These are phyloP conservation scores for Eurytoma adleriae DNA, from an alignment of 2,888 invertebrate genomes.

Conservation along the genomic window DNA sequence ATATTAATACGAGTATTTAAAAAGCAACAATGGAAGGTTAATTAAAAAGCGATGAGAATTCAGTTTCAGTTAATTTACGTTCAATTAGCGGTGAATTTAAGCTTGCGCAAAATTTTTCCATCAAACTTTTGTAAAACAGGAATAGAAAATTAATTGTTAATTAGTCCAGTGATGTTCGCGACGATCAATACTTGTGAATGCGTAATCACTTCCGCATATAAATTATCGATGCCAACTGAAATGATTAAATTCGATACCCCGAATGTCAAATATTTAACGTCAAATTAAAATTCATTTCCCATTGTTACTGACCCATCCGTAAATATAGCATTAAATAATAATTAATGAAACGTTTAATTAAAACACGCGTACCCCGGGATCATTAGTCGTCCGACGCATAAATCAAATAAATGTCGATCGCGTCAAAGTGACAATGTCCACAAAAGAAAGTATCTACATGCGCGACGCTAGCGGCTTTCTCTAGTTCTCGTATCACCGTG, in stretches of 20 bases:
- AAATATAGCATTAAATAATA: background rate
- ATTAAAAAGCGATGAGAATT: too few relatives aligned
- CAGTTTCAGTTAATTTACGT: too few relatives aligned
- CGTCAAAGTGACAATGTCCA: background rate
- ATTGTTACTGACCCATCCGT: background rate
- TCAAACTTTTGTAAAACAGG: too few relatives aligned
- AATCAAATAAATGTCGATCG: background rate
- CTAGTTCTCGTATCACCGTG: background rate
- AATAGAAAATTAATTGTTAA: too few relatives aligned
- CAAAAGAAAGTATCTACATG: constrained; percentile 8
- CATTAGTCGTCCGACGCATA: background rate
- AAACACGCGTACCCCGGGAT: background rate
- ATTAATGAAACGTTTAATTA: background rate
- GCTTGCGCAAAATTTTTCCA: too few relatives aligned
- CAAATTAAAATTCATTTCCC: background rate
- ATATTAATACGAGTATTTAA: too few relatives aligned
- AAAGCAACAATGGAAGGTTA: too few relatives aligned
- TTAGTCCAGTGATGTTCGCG: too few relatives aligned
- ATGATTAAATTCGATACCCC: background rate
- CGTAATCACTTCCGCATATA: too few relatives aligned
- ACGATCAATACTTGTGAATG: too few relatives aligned
- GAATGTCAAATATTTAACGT: background rate
- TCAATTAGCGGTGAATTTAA: too few relatives aligned
- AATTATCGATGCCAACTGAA: too few relatives aligned
- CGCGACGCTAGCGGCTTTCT: background rate